These are phyloP conservation scores for Psammodynastes pulverulentus DNA, from an alignment of 2,113 vertebrate species.

Conservation along the genomic window DNA sequence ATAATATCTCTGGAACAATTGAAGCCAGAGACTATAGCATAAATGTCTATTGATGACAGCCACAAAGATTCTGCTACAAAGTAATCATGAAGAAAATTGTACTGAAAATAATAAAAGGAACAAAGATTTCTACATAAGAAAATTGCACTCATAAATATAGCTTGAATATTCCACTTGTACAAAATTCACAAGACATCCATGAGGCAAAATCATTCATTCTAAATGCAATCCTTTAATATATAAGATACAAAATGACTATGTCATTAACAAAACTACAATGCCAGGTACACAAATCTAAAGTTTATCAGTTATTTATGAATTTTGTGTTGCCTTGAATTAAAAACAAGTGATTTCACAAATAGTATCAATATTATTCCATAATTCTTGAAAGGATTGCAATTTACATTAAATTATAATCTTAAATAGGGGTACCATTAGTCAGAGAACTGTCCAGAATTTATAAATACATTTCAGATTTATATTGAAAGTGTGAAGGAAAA, in stretches of 20 bases:
- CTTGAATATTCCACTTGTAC: slow-evolving; percentile 35
- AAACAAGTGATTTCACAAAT: slow-evolving; percentile 31
- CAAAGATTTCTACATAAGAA: slow-evolving; percentile 21
- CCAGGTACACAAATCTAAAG: slow-evolving; percentile 14
- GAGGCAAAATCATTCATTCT: slow-evolving; percentile 33
- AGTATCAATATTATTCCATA: background rate
- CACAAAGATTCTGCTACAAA: background rate
- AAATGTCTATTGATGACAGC: background rate
- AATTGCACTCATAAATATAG: slow-evolving; percentile 22
- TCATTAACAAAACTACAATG: slow-evolving; percentile 36
- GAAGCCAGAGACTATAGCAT: background rate
- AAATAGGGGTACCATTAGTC: background rate
- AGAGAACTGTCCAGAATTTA: background rate
- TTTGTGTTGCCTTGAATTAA: slow-evolving; percentile 36
- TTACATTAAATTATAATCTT: background rate
- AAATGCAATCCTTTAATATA: slow-evolving; percentile 38
- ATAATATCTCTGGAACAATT: background rate
- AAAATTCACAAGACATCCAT: slow-evolving; percentile 23
- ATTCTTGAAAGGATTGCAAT: background rate
- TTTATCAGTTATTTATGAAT: slow-evolving; percentile 41
- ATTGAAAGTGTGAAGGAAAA: background rate
- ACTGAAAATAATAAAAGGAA: background rate
- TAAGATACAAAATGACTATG: slow-evolving; percentile 31
- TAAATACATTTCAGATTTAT: background rate
- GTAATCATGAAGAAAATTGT: background rate